These are phyloP conservation scores for Petrocephalus schoutedeni DNA, from an alignment of 2,797 vertebrate species.

Conservation along the genomic window DNA sequence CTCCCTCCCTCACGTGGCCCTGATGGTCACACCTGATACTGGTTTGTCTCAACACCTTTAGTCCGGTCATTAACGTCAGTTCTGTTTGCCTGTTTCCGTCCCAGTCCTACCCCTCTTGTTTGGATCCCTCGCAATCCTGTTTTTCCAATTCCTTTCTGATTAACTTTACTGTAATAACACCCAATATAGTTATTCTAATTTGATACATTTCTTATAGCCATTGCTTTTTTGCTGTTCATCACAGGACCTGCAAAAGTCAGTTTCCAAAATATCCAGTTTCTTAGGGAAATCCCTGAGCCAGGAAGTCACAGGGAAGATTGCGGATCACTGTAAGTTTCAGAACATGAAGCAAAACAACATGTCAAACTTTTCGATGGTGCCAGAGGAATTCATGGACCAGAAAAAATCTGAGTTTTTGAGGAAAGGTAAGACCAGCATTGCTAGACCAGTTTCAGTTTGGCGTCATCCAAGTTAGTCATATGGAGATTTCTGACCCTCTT, in stretches of 20 bases:
- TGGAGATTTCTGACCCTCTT: background rate
- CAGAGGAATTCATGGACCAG: conserved; percentile 51
- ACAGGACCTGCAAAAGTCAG: conserved; percentile 55
- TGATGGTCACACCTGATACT: too few species aligned
- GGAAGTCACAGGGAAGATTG: conserved; percentile 50
- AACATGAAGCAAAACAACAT: conserved; percentile 70
- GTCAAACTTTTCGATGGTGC: conserved; percentile 63
- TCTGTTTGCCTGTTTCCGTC: too few species aligned
- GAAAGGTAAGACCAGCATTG: conserved; percentile 51
- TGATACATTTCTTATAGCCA: background rate
- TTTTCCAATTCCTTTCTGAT: too few species aligned
- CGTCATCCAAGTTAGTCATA: background rate
- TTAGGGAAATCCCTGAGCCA: conserved; percentile 50
- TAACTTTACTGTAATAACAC: too few species aligned
- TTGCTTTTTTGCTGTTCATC: conserved; percentile 15
- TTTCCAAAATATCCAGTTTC: conserved; percentile 52
- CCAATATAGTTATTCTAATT: background rate
- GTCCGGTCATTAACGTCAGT: too few species aligned
- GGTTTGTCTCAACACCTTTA: too few species aligned
- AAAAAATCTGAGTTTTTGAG: conserved; percentile 59
- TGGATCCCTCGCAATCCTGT: too few species aligned
- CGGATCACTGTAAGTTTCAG: conserved; percentile 56
- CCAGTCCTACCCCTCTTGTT: too few species aligned
- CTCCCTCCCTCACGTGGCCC: too few species aligned
- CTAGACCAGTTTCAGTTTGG: background rate